Evolutionary conservation across 2,113 vertebrate species (phyloP).

Genomic region (Lutjanus erythropterus): DNA sequence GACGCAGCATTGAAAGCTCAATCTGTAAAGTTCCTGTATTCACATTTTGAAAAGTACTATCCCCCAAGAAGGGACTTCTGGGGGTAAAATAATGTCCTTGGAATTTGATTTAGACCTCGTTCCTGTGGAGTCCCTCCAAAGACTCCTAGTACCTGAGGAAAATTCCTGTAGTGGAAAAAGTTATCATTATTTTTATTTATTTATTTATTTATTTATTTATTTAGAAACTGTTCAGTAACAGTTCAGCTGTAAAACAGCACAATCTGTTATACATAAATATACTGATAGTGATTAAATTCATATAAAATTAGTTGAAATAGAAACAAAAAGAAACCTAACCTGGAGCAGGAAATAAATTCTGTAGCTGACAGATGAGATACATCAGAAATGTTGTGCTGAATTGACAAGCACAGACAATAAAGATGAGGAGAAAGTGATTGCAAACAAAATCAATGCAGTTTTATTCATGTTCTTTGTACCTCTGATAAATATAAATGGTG

Average conservation of each 20-base stretch:
- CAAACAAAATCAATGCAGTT: not conserved
- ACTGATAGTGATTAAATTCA: not conserved
- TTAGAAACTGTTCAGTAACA: not conserved
- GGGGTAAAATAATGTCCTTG: no score
- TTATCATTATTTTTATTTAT: no score
- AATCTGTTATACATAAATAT: not conserved
- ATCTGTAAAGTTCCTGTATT: no score
- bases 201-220: no score
- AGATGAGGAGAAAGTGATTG: not conserved
- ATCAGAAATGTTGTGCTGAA: not conserved
- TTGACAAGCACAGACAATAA: not conserved
- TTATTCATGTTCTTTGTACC: not conserved
- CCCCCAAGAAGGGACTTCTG: no score
- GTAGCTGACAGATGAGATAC: not conserved
- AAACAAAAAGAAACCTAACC: not conserved
- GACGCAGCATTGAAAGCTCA: no score
- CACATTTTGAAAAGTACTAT: no score
- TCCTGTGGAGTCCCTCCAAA: no score
- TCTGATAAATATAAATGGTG: not conserved
- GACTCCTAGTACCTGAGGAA: no score
- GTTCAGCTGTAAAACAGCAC: not conserved
- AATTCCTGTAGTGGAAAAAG: no score
- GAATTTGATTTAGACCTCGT: no score
- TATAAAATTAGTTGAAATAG: not conserved
- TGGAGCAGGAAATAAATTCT: not conserved